Evolutionary conservation across 2,797 vertebrate genomes (phyloP).

Genomic region (Spatula versicolor): DNA sequence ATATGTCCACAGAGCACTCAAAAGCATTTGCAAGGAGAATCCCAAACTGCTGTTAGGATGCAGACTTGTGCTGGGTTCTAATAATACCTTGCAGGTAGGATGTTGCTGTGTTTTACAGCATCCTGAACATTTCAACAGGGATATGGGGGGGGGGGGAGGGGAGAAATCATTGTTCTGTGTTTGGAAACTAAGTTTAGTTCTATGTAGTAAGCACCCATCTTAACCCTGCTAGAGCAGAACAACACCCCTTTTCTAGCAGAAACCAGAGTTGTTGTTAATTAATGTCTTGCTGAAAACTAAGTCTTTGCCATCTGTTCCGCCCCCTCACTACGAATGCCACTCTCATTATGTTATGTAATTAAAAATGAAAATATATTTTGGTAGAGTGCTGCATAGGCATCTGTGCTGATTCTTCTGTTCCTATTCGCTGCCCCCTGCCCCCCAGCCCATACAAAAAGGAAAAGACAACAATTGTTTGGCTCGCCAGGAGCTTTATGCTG

Average conservation of each 20-base stretch:
- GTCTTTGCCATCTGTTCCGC: conserved; percentile 70
- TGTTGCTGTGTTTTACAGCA: background rate
- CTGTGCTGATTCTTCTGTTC: conserved; percentile 38
- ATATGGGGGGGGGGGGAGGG: background rate
- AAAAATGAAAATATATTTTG: conserved; percentile 70
- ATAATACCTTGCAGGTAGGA: background rate
- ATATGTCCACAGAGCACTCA: background rate
- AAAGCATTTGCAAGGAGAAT: background rate
- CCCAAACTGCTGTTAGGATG: background rate
- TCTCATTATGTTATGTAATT: conserved; percentile 66
- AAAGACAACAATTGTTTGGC: background rate
- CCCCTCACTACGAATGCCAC: conserved; percentile 59
- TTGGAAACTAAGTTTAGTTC: background rate
- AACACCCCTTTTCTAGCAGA: conserved; percentile 5
- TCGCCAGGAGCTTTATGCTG: background rate
- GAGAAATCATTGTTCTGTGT: background rate
- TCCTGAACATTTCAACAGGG: background rate
- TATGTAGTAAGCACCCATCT: background rate
- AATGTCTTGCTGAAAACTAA: conserved; percentile 48
- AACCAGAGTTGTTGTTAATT: conserved; percentile 49
- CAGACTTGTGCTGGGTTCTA: background rate
- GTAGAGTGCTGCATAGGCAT: conserved; percentile 51
- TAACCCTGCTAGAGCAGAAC: conserved; percentile 5
- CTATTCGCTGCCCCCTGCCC: background rate
- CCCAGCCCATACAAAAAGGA: background rate